These are phyloP conservation scores for Siphamia tubifer DNA, from an alignment of 2,113 vertebrate species.

Conservation along the genomic window DNA sequence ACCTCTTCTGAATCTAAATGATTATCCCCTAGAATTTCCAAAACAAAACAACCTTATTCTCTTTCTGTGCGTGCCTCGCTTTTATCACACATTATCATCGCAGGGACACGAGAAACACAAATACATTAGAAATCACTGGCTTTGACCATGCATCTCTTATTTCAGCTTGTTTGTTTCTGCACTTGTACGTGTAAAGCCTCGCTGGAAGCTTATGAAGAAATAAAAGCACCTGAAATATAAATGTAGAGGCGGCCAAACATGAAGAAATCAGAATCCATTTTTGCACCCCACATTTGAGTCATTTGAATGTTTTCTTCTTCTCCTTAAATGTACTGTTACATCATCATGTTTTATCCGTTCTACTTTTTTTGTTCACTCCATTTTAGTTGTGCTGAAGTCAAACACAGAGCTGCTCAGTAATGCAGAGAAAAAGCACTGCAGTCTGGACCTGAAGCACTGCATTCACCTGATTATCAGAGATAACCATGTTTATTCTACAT, in stretches of 20 bases:
- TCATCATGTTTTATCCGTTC: neutral
- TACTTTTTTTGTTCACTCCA: neutral
- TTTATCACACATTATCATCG: neutral
- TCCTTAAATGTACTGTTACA: slow-evolving; percentile 16
- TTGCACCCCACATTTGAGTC: slow-evolving; percentile 11
- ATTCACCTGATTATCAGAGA: no score
- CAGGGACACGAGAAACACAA: neutral
- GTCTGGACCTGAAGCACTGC: no score
- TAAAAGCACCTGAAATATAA: slow-evolving; percentile 4
- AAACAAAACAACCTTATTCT: no score
- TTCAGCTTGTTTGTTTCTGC: neutral
- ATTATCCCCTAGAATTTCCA: neutral
- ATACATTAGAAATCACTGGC: neutral
- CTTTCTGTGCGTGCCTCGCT: neutral
- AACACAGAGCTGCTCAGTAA: neutral
- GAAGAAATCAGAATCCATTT: neutral
- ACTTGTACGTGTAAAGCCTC: neutral
- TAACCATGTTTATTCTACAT: no score
- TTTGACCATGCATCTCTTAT: neutral
- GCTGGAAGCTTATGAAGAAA: neutral
- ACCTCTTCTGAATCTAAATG: neutral
- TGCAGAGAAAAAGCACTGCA: neutral
- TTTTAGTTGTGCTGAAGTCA: neutral
- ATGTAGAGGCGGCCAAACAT: neutral
- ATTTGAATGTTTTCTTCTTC: slow-evolving; percentile 13